Evolutionary conservation across 1,140 invertebrate species (phyloP).

Genomic region (Lanistes nyassanus): DNA sequence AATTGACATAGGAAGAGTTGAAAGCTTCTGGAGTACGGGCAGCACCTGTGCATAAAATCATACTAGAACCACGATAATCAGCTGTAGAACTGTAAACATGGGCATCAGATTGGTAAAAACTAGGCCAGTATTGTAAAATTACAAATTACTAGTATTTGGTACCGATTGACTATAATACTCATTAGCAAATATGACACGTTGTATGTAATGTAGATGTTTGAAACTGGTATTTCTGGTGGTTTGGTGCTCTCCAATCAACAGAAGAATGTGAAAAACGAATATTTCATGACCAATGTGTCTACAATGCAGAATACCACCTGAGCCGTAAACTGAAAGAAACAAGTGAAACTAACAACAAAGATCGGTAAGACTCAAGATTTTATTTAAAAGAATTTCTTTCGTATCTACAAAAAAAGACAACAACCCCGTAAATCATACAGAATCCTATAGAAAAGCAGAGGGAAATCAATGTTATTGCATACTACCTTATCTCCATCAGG

Average conservation of each 20-base stretch:
- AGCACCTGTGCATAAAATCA: slow-evolving; percentile 32
- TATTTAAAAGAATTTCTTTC: neutral
- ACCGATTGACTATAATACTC: neutral
- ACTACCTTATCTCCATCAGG: slow-evolving; percentile 23
- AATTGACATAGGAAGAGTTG: slow-evolving; percentile 33
- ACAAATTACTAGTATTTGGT: neutral
- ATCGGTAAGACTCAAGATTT: no score
- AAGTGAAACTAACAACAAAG: no score
- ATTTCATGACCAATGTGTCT: no score
- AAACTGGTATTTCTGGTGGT: no score
- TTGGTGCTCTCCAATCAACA: no score
- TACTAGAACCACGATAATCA: neutral
- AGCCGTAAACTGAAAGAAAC: no score
- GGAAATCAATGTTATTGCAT: neutral
- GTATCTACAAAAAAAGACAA: neutral
- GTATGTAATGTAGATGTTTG: neutral
- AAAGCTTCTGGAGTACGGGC: slow-evolving; percentile 33
- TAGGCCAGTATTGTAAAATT: neutral
- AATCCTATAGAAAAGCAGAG: neutral
- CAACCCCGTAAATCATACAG: neutral
- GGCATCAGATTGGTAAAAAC: neutral
- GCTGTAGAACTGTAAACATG: neutral
- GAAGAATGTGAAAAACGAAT: no score
- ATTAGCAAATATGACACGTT: neutral
- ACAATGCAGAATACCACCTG: no score